Base-by-base conservation (phyloP, 2,888 invertebrate genomes). In the Caenorhabditis sp. region DNA sequence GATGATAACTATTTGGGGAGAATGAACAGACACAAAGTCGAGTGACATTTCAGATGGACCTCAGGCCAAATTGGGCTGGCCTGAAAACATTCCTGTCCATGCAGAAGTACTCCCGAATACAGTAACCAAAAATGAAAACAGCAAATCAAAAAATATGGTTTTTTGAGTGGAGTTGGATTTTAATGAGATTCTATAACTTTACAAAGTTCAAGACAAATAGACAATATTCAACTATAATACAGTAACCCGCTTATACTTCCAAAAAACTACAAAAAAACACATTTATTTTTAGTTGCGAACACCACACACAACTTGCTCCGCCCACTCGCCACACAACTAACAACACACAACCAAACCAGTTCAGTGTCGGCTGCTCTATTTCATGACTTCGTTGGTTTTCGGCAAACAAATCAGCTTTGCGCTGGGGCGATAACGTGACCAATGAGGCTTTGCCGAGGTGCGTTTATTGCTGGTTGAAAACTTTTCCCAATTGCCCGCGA, bases 381-480 rank as follows among this genome's bases (percentile, higher is more conserved):
- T 43, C 12, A 43, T 43, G 43, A 43, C 43, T 14, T 17, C 10
- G 6, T 43, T 43, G 6, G 2, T 2, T 43, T 17, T 17, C 14
- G 17, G 6, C 3, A 17, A 17, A 10, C 17, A 43, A 43, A 10
- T 69, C 51, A 82, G 81, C 81, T 82, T 82, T 82, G 82, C 81
- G 82, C 82, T 82, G 81, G 79, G 83, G 83, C 83, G 83, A 83
- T 83, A 83, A 83, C 83, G 83, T 83, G 83, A 83, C 81, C 83
- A 83, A 81, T 83, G 83, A 83, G 82, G 83, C 81, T 78, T 77
- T 81, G 81, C 84, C 82, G 84, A 84, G 84, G 80, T 84, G 84
- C 84, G 84, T 83, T 84, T 84, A 84, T 84, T 84, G 84, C 84
- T 84, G 84, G 84, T 84, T 84, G 84, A 84, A 84, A 84, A 84